Evolutionary conservation across 2,888 invertebrate species (phyloP), one percentile per base, ranked within the genome.

Genomic region (Eueremaeus valkanovi): DNA sequence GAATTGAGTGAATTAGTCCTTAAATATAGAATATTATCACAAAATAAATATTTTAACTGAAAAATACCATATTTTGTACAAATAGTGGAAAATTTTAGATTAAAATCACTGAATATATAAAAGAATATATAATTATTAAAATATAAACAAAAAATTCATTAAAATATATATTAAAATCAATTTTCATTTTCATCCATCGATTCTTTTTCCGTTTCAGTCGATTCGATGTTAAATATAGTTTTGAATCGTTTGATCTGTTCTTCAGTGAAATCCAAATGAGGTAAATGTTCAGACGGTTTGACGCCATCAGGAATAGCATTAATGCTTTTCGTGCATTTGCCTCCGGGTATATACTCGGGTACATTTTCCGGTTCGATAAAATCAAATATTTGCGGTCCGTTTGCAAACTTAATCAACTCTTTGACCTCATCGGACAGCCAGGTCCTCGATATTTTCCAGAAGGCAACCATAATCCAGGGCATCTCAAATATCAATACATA

Each of bases 401-500:
- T 45, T 2, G 74, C 74, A 9, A 63, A 74, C n/a, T 74, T 55
- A n/a, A 74, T 27, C 6, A 27, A 11, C n/a, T 74, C 21, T 27
- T n/a, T 29, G 31, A 40, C 24, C 29, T 74, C 74, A 0, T 74
- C 61, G 18, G 74, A 63, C 1, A 74, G 24, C 74, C 74, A 74
- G 13, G 24, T n/a, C 13, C 61, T 6, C 3, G 42, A 27, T 3
- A 74, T 74, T 18, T 74, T 74, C 74, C 74, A 74, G 31, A 74
- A 61, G 31, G 61, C 27, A 2, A 29, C 21, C 63, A 74, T 24
- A 42, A 74, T 61, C 74, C 74, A 74, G 3, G 74, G 74, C 74
- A 74, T 74, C 9, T 74, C 74, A 42, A 63, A 74, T n/a, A 74
- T 42, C 1, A 74, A 18, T 31, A 74, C 74, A 29, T 74, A 74